Percentiles rank a stretch among this genome's conserved stretches.
Evolutionary conservation across 2,888 invertebrate species (phyloP).

Genomic region (Caenorhabditis japonica): DNA sequence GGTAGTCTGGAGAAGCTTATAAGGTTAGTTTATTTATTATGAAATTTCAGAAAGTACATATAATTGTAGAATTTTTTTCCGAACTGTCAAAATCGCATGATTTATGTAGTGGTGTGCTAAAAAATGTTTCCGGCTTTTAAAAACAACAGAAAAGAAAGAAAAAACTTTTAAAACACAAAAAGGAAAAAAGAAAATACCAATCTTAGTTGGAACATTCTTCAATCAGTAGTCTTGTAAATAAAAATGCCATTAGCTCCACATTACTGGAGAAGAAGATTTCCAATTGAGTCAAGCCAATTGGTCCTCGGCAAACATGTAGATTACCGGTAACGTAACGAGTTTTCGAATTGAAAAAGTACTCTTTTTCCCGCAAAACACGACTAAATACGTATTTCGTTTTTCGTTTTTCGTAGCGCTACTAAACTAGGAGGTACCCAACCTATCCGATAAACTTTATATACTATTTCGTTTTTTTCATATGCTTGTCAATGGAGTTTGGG

Average conservation of each 20-base stretch:
- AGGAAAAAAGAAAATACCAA: too few relatives aligned
- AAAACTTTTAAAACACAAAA: too few relatives aligned
- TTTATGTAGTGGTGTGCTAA: conserved; percentile 25
- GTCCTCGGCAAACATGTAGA: not conserved
- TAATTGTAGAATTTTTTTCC: not conserved
- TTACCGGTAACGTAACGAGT: conserved; percentile 21
- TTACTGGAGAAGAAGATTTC: not conserved
- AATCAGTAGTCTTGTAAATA: not conserved
- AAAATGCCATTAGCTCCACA: conserved; percentile 1
- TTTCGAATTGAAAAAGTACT: conserved; percentile 7
- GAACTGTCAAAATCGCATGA: too few relatives aligned
- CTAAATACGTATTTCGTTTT: not conserved
- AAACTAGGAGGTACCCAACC: conserved; percentile 1
- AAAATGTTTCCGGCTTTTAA: conserved; percentile 19
- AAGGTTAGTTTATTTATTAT: conserved; percentile 51
- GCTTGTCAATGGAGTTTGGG: conserved; percentile 31
- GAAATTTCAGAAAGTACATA: not conserved
- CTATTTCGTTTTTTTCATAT: conserved; percentile 25
- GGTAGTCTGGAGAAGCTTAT: conserved; percentile 65
- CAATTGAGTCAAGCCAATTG: conserved; percentile 9
- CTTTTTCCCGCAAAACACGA: conserved; percentile 14
- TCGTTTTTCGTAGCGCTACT: not conserved
- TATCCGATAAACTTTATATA: conserved; percentile 26
- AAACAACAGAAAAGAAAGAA: conserved; percentile 5
- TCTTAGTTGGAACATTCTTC: not conserved